These are phyloP conservation scores for Stratiolaelaps scimitus DNA, from an alignment of 1,140 invertebrate species.

Conservation along the genomic window DNA sequence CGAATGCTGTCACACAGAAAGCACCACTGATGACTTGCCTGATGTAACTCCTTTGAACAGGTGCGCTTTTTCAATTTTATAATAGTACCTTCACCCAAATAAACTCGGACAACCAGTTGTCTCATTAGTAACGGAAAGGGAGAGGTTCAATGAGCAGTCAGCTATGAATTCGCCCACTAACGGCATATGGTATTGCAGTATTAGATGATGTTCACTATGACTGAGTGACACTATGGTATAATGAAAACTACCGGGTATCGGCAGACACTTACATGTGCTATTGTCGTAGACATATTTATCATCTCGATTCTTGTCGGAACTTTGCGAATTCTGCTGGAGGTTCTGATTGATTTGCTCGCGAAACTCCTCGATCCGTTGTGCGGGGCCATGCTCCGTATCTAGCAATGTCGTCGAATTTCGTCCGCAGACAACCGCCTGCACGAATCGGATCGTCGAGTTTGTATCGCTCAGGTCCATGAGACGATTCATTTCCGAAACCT, in stretches of 20 bases:
- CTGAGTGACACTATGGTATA: too few species aligned
- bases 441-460: slow-evolving; percentile 33
- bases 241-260: background rate
- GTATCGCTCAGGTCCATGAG: slow-evolving; percentile 26
- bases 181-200: too few species aligned
- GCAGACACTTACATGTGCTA: slow-evolving; percentile 34
- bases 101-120: too few species aligned
- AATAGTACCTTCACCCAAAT: too few species aligned
- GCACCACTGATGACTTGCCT: too few species aligned
- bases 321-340: slow-evolving; percentile 33
- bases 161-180: too few species aligned
- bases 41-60: too few species aligned
- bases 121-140: too few species aligned
- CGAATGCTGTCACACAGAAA: too few species aligned
- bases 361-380: slow-evolving; percentile 35
- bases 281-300: slow-evolving; percentile 36
- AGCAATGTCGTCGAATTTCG: slow-evolving; percentile 35
- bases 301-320: slow-evolving; percentile 33
- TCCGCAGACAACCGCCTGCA: slow-evolving; percentile 35
- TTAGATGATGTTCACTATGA: too few species aligned
- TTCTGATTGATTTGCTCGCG: slow-evolving; percentile 35
- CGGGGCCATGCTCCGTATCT: slow-evolving; percentile 35
- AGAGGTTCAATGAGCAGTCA: too few species aligned
- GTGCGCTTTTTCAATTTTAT: too few species aligned
- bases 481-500: slow-evolving; percentile 21